Evolutionary conservation across 1,140 invertebrate species (phyloP), one percentile per base, ranked within the genome.

Genomic region (Anoplophora glabripennis): DNA sequence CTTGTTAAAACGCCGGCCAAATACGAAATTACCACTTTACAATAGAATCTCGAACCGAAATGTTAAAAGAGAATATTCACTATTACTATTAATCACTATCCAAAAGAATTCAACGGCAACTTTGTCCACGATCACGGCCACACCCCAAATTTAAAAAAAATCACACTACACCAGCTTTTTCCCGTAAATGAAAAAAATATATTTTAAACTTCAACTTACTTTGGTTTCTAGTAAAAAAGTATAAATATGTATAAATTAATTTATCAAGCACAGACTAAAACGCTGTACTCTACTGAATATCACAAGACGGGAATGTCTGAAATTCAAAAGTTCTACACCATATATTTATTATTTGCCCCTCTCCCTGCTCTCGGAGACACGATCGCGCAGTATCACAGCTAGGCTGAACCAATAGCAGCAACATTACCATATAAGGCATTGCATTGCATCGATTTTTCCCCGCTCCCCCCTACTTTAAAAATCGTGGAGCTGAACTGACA

Each of bases 341-440:
- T 67, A 54, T 70, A 65, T 69, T 71, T 72, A 62, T 66, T 65
- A 65, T 63, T 59, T 61, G 61, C 67, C 69, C 66, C 65, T 28
- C 21, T 58, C 59, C 63, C 54, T 41, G 48, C 41, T 35, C 42
- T 48, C 21, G 48, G 42, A 42, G n/a, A 11, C 37, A 40, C 40
- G 17, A 59, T 48, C 12, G 63, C 67, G 65, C 69, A 65, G 41
- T 55, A 63, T 64, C 56, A 15, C 10, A 37, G 47, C 40, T 34
- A n/a, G 36, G 45, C 18, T 47, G 62, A 70, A 58, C 74, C 74
- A 74, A 75, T 75, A 45, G 70, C 57, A 69, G 54, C 64, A 72
- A 72, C 69, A 73, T 75, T 74, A 72, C 74, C 74, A 74, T 74
- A 75, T 74, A 75, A 65, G 74, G 74, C 62, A 68, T 68, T 68